These are phyloP conservation scores for Colaptes auratus DNA, from an alignment of 2,113 vertebrate species.

Conservation along the genomic window DNA sequence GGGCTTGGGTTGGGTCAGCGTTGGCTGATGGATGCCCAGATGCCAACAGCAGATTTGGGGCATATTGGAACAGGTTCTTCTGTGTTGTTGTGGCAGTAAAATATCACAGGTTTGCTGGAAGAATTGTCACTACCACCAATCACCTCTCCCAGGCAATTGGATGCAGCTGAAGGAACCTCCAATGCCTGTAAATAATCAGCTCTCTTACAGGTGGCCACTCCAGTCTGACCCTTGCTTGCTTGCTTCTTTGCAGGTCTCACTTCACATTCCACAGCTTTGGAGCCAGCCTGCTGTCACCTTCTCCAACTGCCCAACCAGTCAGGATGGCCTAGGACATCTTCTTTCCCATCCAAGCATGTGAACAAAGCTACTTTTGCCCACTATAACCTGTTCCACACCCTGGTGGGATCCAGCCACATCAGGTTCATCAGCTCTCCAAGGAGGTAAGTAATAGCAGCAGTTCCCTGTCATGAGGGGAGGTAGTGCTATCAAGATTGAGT, in stretches of 20 bases:
- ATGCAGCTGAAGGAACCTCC: not conserved
- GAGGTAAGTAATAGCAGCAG: not conserved
- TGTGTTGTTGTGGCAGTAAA: not conserved
- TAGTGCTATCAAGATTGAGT: not conserved
- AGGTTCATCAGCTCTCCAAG: not conserved
- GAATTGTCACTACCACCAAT: not conserved
- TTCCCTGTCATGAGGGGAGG: not conserved
- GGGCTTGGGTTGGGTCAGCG: not conserved
- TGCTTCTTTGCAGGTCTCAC: not conserved
- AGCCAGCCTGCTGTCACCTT: not conserved
- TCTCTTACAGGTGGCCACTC: not conserved
- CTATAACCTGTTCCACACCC: not conserved
- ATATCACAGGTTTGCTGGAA: not conserved
- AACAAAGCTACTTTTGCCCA: not conserved
- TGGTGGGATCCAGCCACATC: not conserved
- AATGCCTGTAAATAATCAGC: not conserved
- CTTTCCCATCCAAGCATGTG: not conserved
- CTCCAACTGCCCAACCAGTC: not conserved
- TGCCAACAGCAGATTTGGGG: not conserved
- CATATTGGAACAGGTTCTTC: not conserved
- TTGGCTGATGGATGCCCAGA: not conserved
- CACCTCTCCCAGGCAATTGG: not conserved
- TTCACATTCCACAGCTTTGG: not conserved
- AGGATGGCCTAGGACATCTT: not conserved
- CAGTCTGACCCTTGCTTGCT: not conserved